phyloP scores from a whole-genome alignment of 2,797 vertebrate species.

The Siniperca obscura region DNA sequence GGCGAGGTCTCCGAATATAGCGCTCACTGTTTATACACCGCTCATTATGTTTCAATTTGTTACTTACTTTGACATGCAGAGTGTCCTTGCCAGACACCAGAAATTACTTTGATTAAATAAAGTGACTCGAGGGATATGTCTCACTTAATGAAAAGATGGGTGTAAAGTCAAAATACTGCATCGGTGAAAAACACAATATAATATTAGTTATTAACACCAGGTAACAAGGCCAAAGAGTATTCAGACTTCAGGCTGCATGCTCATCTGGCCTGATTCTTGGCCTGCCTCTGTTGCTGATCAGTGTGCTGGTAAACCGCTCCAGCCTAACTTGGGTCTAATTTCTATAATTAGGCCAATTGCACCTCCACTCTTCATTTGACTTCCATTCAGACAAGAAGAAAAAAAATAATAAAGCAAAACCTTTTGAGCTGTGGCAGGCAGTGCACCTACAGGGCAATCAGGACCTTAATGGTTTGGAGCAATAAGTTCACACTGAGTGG shows the following conservation, averaged over 20 bases:
- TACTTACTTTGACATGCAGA: neutral
- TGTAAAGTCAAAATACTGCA: neutral
- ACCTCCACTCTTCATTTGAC: conserved; percentile 56
- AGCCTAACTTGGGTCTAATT: conserved; percentile 52
- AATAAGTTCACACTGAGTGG: conserved; percentile 28
- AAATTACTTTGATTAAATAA: neutral
- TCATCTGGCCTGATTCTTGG: conserved; percentile 22
- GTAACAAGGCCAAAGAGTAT: conserved; percentile 21
- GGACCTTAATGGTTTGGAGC: conserved; percentile 31
- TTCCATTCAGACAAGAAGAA: conserved; percentile 51
- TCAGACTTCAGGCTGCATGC: conserved; percentile 18
- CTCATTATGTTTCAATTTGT: conserved; percentile 1
- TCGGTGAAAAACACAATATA: neutral
- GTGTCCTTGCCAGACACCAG: neutral
- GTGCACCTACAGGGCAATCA: conserved; percentile 44
- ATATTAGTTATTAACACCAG: neutral
- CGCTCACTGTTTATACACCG: no score
- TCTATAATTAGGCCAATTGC: conserved; percentile 71
- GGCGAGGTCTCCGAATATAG: neutral
- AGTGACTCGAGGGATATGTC: neutral
- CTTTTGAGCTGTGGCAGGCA: conserved; percentile 45
- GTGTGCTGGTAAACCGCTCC: conserved; percentile 34
- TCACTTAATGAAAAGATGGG: neutral
- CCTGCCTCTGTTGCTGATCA: conserved; percentile 39
- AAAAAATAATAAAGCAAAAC: conserved; percentile 6